A percentile compares a stretch with the other conserved stretches of the same genome.
phyloP scores from a whole-genome alignment of 1,140 invertebrate genomes.

The Drosophila kanapiae region DNA sequence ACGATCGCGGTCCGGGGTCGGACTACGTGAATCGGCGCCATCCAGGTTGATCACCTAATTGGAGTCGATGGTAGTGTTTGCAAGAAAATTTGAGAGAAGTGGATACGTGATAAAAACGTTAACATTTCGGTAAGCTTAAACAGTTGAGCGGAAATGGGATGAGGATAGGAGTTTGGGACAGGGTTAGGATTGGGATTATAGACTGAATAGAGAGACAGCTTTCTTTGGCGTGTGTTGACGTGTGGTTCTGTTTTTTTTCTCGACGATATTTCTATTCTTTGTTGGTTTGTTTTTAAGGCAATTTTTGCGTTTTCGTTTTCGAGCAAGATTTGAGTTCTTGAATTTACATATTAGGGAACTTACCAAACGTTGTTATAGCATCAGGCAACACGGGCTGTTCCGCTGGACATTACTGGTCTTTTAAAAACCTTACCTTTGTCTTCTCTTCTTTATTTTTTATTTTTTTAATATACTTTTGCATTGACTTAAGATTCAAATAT shows the following conservation, averaged over 20 bases:
- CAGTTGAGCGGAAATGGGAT: constrained; percentile 11
- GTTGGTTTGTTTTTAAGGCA: constrained; percentile 2
- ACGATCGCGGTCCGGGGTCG: constrained; percentile 87
- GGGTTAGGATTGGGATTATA: constrained; percentile 15
- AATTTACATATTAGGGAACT: constrained; percentile 79
- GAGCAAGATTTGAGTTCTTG: constrained; percentile 69
- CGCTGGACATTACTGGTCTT: constrained; percentile 64
- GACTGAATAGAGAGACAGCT: constrained; percentile 52
- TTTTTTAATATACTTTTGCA: constrained; percentile 32
- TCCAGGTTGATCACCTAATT: constrained; percentile 87
- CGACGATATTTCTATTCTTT: constrained; percentile 43
- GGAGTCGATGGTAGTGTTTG: constrained; percentile 60
- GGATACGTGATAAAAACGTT: constrained; percentile 73
- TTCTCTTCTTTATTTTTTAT: constrained; percentile 27
- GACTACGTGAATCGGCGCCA: constrained; percentile 87
- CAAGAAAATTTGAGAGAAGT: constrained; percentile 76
- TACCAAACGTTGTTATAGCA: constrained; percentile 85
- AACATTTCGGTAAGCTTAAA: constrained; percentile 67
- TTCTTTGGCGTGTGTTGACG: constrained; percentile 84
- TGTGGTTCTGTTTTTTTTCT: constrained; percentile 67
- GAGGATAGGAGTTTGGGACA: constrained; percentile 5
- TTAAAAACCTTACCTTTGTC: constrained; percentile 80
- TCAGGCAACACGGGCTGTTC: constrained; percentile 64
- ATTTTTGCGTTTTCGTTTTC: constrained; percentile 56
- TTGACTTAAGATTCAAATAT: constrained; percentile 45